Evolutionary conservation across 2,888 invertebrate species (phyloP), one percentile per base, ranked within the genome.

Genomic region (Molorchus minor): DNA sequence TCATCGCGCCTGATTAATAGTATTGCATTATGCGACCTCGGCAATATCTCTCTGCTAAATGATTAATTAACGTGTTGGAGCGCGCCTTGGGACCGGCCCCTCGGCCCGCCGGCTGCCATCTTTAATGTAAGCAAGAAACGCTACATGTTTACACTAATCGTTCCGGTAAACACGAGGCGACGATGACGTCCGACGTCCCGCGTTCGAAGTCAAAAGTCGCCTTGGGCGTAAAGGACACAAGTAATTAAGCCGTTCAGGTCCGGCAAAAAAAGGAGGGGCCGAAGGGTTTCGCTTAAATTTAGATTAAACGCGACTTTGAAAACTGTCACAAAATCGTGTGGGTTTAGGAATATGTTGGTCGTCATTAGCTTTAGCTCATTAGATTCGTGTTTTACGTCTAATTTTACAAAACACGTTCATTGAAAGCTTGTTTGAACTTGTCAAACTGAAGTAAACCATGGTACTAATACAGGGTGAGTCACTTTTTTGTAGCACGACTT

Each of bases 1-100:
- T 71, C 71, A 69, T 71, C 70, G 66, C 58, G 52, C 33, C 67
- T 73, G 71, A 73, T 71, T 73, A 71, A 72, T 72, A 71, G 67
- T 64, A 68, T 65, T 63, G 67, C 69, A 69, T 72, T 69, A 69
- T 71, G 62, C 67, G 65, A 65, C 64, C 68, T 63, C 66, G 59
- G 45, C 25, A 53, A 65, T 62, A 64, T 65, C 64, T 64, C 61
- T 52, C 57, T 61, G 53, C 61, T 64, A 65, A 65, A 66, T 69
- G 68, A 70, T 70, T 68, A 68, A 70, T 70, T 70, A 67, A 69
- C 64, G 64, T 62, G 61, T 62, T 58, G 65, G 66, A 65, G 54
- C 40, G 45, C 58, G 62, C 65, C 62, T 65, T 61, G 61, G 64
- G n/a, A 62, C 62, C 62, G 61, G 58, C 65, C 60, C 63, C 15